Percentiles rank a stretch among this genome's conserved stretches.
Conservation (phyloP, 2,797 vertebrate genomes). For the Macropodus opercularis region DNA sequence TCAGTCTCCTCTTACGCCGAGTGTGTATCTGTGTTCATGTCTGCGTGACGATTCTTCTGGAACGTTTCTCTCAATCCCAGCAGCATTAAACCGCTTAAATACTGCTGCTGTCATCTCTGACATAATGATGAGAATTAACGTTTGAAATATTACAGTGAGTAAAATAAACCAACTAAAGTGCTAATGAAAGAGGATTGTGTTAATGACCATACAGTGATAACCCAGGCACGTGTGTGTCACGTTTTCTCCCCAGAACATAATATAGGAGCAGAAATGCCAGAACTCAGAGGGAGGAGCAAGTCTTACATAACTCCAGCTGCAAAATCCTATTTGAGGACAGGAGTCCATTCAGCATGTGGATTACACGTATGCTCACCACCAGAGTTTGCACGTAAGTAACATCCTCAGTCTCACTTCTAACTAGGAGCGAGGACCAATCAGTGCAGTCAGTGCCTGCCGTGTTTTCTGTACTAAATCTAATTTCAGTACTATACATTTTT, state of each 20-base stretch:
- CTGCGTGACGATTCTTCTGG: constrained; percentile 5
- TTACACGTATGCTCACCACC: constrained; percentile 4
- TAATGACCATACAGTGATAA: not conserved
- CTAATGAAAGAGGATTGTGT: not conserved
- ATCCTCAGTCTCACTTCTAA: not conserved
- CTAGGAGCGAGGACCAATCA: not conserved
- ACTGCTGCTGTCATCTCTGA: not conserved
- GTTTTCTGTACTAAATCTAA: not conserved
- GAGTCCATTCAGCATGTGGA: constrained; percentile 47
- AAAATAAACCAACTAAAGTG: not conserved
- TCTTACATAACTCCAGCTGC: constrained; percentile 19
- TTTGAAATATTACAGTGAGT: constrained; percentile 39
- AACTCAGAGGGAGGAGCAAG: constrained; percentile 37
- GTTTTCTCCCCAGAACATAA: not conserved
- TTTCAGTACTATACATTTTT: not conserved
- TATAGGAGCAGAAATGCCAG: constrained; percentile 8
- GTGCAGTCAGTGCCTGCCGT: not conserved
- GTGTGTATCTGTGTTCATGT: not conserved
- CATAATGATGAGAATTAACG: too few relatives aligned
- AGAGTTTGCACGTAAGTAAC: not conserved
- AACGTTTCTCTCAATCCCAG: constrained; percentile 3
- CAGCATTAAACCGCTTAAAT: not conserved
- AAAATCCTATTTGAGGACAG: constrained; percentile 27
- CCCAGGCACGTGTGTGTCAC: not conserved
- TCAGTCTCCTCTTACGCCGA: not conserved